Evolutionary conservation across 2,113 vertebrate species (phyloP).

Genomic region (Noturus placidus): DNA sequence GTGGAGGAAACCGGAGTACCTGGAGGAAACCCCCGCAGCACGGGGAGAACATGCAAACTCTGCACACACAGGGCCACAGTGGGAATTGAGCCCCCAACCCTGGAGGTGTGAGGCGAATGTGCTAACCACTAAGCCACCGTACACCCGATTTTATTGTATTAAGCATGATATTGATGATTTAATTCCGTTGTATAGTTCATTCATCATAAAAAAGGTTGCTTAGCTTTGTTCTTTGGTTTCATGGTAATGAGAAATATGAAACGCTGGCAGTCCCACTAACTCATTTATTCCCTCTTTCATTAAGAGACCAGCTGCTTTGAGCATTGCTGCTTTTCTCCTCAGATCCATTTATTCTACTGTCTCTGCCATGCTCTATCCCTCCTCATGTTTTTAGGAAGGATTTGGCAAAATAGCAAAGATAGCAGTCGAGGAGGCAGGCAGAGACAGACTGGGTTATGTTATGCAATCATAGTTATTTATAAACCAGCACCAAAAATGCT

Average conservation of each 20-base stretch:
- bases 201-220: not conserved
- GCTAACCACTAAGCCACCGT: too few relatives aligned
- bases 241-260: slow-evolving; percentile 30
- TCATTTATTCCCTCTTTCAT: slow-evolving; percentile 28
- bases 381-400: not conserved
- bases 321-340: not conserved
- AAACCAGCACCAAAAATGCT: slow-evolving; percentile 59
- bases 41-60: too few relatives aligned
- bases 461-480: slow-evolving; percentile 75
- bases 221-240: slow-evolving; percentile 3
- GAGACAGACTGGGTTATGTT: slow-evolving; percentile 67
- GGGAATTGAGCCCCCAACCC: too few relatives aligned
- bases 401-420: slow-evolving; percentile 64
- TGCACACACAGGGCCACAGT: too few relatives aligned
- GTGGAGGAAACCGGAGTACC: too few relatives aligned
- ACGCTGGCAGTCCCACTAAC: slow-evolving; percentile 7
- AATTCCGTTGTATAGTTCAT: not conserved
- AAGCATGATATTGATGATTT: not conserved
- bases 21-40: too few relatives aligned
- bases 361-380: not conserved
- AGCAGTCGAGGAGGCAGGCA: slow-evolving; percentile 58
- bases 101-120: too few relatives aligned
- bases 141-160: not conserved
- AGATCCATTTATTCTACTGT: slow-evolving; percentile 12
- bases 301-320: slow-evolving; percentile 10